phyloP scores from a whole-genome alignment of 2,888 invertebrate species.

The Ctena decussata region DNA sequence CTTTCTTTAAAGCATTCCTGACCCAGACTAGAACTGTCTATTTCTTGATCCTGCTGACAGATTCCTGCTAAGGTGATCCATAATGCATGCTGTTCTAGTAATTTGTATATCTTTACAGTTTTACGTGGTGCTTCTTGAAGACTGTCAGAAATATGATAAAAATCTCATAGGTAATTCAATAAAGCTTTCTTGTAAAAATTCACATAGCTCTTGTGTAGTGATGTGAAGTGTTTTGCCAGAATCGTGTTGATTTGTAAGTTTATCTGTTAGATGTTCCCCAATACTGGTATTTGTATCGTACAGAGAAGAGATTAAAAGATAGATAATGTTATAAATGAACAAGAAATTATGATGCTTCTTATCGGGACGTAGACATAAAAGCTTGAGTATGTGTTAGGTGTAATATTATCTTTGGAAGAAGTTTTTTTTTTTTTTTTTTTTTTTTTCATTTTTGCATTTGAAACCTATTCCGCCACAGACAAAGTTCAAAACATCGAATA shows the following conservation, averaged over 20 bases:
- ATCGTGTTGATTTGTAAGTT: conserved; percentile 1
- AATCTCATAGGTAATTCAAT: conserved; percentile 7
- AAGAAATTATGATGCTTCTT: no score
- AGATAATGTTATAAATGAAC: not conserved
- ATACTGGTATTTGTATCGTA: not conserved
- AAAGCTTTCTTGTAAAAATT: conserved; percentile 13
- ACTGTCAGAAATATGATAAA: conserved; percentile 14
- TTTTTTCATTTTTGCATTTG: no score
- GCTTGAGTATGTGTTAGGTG: no score
- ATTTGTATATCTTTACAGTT: conserved; percentile 4
- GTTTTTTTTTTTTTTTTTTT: no score
- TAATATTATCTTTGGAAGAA: no score
- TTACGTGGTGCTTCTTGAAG: not conserved
- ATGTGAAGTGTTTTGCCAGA: not conserved
- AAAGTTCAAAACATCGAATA: no score
- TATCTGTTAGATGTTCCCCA: not conserved
- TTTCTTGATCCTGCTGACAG: not conserved
- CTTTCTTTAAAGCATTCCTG: not conserved
- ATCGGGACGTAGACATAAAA: no score
- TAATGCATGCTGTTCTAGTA: not conserved
- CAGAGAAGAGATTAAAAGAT: not conserved
- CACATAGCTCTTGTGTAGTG: conserved; percentile 1
- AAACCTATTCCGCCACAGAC: no score
- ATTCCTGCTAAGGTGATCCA: not conserved
- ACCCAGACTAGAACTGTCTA: not conserved